Percentiles rank a stretch among this genome's conserved stretches.
phyloP scores from a whole-genome alignment of 1,140 invertebrate species.

The Gonioctena quinquepunctata region DNA sequence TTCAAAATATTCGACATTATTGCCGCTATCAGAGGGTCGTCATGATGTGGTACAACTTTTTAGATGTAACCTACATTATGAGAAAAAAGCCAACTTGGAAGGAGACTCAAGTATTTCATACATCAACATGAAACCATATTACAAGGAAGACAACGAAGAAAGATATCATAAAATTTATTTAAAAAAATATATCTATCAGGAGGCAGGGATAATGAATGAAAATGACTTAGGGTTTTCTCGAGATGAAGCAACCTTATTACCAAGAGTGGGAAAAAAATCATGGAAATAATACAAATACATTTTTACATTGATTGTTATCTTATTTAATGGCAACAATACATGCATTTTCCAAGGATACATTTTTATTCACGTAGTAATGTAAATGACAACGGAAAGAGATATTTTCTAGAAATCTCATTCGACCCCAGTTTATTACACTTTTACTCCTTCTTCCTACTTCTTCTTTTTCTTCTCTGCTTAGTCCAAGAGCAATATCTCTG shows the following conservation, averaged over 20 bases:
- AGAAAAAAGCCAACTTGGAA: not conserved
- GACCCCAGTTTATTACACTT: slow-evolving; percentile 73
- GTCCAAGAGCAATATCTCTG: slow-evolving; percentile 39
- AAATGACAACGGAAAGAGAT: slow-evolving; percentile 65
- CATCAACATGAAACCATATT: no score
- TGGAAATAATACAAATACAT: no score
- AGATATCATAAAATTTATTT: no score
- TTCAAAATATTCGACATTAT: slow-evolving; percentile 43
- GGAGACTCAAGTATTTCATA: not conserved
- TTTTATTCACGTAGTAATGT: slow-evolving; percentile 66
- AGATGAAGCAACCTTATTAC: no score
- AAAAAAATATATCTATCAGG: no score
- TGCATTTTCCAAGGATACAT: slow-evolving; percentile 77
- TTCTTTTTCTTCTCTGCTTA: slow-evolving; percentile 60
- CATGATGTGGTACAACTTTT: not conserved
- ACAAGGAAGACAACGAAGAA: no score
- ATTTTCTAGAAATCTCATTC: slow-evolving; percentile 65
- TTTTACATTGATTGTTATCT: no score
- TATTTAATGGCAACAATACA: slow-evolving; percentile 64
- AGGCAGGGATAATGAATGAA: no score
- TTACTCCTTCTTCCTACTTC: slow-evolving; percentile 74
- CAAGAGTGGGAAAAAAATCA: no score
- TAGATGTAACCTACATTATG: not conserved
- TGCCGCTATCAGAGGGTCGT: slow-evolving; percentile 22
- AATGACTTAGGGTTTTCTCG: no score